Evolutionary conservation across 2,113 vertebrate species (phyloP).

Genomic region (Orycteropus afer): DNA sequence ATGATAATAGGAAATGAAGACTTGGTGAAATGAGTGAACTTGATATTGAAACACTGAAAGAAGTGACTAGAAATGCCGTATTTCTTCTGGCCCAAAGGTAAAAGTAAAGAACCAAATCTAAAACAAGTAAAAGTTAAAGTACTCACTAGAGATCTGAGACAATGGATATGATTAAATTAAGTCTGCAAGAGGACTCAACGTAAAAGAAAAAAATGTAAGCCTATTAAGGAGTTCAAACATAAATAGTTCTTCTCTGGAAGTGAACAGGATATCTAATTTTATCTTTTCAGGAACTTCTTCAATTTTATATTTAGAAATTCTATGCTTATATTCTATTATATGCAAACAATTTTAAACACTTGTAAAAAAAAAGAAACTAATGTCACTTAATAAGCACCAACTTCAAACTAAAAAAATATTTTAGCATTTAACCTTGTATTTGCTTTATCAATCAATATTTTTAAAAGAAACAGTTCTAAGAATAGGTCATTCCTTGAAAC

Average conservation of each 20-base stretch:
- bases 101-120: conserved; percentile 16
- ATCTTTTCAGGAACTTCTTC: conserved; percentile 17
- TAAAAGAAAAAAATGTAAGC: background rate
- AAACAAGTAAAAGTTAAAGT: background rate
- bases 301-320: background rate
- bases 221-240: background rate
- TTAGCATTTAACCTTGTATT: conserved; percentile 10
- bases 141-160: background rate
- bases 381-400: conserved; percentile 1
- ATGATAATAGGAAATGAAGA: background rate
- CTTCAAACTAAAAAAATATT: conserved; percentile 13
- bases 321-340: background rate
- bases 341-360: conserved; percentile 26
- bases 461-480: background rate
- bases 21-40: background rate
- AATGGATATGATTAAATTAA: background rate
- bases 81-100: background rate
- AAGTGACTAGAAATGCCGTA: background rate
- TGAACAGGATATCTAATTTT: background rate
- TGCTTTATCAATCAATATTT: background rate
- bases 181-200: background rate
- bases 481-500: background rate
- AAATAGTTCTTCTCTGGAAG: background rate
- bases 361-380: background rate
- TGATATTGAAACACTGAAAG: conserved; percentile 2